A percentile compares a stretch with the other conserved stretches of the same genome.
phyloP scores from a whole-genome alignment of 2,113 vertebrate species.

The Sylvilagus bachmani region DNA sequence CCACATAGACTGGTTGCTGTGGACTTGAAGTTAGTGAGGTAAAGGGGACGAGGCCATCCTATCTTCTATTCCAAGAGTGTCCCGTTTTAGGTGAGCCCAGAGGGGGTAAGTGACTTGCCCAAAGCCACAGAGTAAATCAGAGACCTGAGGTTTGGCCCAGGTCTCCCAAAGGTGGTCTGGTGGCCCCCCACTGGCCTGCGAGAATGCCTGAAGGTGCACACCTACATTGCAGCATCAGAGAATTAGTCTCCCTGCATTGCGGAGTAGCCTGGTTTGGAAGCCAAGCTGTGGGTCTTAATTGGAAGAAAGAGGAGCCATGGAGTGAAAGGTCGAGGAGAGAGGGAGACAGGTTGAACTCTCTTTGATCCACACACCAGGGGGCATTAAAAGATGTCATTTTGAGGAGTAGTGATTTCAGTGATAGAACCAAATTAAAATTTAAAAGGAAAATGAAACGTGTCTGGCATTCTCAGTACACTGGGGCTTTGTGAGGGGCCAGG shows the following conservation, averaged over 20 bases:
- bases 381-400: constrained; percentile 66
- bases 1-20: background rate
- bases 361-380: constrained; percentile 44
- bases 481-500: background rate
- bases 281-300: background rate
- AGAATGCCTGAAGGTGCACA: background rate
- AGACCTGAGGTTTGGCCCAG: background rate
- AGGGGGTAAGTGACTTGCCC: background rate
- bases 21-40: background rate
- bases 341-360: constrained; percentile 22
- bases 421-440: constrained; percentile 72
- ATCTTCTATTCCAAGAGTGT: background rate
- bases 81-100: background rate
- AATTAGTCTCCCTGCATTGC: rapidly evolving
- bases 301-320: background rate
- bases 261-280: background rate
- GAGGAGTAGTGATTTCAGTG: constrained; percentile 61
- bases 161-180: background rate
- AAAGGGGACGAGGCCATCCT: background rate
- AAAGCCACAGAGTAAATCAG: background rate
- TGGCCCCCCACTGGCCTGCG: background rate
- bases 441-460: constrained; percentile 62
- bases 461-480: constrained; percentile 29
- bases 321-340: constrained; percentile 29
- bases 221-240: background rate